phyloP scores from a whole-genome alignment of 1,140 invertebrate species.

The Kradibia gibbosae region DNA sequence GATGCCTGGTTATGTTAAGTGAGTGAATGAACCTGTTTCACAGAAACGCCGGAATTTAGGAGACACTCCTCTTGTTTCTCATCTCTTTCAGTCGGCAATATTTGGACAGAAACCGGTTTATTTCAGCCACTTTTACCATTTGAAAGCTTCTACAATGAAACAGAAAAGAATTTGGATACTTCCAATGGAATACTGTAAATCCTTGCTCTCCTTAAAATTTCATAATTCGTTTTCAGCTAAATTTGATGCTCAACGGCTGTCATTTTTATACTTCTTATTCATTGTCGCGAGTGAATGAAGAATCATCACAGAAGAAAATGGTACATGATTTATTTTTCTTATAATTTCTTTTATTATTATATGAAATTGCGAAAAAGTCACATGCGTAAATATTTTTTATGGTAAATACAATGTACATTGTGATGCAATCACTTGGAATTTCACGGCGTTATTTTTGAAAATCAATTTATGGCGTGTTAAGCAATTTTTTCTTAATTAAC shows the following conservation, averaged over 20 bases:
- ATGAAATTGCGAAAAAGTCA: neutral
- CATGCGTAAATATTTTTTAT: neutral
- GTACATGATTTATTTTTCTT: neutral
- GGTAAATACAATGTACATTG: neutral
- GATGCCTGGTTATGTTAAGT: conserved; percentile 18
- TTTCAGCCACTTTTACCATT: conserved; percentile 32
- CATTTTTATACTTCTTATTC: conserved; percentile 16
- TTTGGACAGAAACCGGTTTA: conserved; percentile 35
- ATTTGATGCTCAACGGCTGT: conserved; percentile 3
- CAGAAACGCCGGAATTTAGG: conserved; percentile 30
- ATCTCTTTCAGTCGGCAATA: conserved; percentile 8
- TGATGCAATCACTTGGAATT: neutral
- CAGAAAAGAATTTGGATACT: neutral
- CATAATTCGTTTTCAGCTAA: neutral
- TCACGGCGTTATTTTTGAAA: neutral
- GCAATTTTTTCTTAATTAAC: conserved; percentile 25
- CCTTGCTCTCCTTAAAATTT: conserved; percentile 18
- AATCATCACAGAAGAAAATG: neutral
- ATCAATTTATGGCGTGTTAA: neutral
- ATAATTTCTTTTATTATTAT: neutral
- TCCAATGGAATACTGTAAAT: neutral
- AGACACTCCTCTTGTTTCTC: conserved; percentile 15
- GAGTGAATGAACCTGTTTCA: conserved; percentile 26
- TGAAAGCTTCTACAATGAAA: conserved; percentile 17
- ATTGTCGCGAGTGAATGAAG: neutral